Percentiles rank a stretch among this genome's conserved stretches.
phyloP scores from a whole-genome alignment of 2,888 invertebrate genomes.

The Pristionchus entomophagus region DNA sequence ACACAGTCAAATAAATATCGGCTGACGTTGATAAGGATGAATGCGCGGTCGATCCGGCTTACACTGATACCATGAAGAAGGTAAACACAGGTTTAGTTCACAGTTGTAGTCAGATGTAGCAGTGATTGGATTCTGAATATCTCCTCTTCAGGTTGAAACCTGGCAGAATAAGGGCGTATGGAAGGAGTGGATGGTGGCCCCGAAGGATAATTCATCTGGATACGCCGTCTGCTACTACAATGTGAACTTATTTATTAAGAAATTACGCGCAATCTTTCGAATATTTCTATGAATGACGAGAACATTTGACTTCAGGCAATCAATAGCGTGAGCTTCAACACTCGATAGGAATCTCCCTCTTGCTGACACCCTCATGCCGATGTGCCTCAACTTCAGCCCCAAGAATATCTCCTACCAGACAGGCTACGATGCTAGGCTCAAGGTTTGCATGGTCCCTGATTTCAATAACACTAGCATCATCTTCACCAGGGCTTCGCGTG shows the following conservation, averaged over 20 bases:
- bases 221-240: slow-evolving; percentile 47
- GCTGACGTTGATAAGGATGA: slow-evolving; percentile 32
- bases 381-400: slow-evolving; percentile 20
- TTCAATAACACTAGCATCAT: neutral
- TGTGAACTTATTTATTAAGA: neutral
- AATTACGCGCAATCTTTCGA: no score
- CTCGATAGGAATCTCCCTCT: neutral
- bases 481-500: slow-evolving; percentile 40
- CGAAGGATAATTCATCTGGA: slow-evolving; percentile 24
- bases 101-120: no score
- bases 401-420: neutral
- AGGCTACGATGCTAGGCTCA: neutral
- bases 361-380: neutral
- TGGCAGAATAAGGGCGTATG: slow-evolving; percentile 22
- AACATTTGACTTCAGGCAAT: neutral
- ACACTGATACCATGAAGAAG: slow-evolving; percentile 27
- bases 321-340: slow-evolving; percentile 3
- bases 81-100: neutral
- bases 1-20: neutral
- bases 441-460: neutral
- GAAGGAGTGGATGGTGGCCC: slow-evolving; percentile 46
- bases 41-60: slow-evolving; percentile 40
- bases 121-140: no score
- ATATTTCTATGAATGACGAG: no score
- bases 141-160: neutral